Conservation (phyloP, 2,797 vertebrate genomes). For the Mus spretus region DNA sequence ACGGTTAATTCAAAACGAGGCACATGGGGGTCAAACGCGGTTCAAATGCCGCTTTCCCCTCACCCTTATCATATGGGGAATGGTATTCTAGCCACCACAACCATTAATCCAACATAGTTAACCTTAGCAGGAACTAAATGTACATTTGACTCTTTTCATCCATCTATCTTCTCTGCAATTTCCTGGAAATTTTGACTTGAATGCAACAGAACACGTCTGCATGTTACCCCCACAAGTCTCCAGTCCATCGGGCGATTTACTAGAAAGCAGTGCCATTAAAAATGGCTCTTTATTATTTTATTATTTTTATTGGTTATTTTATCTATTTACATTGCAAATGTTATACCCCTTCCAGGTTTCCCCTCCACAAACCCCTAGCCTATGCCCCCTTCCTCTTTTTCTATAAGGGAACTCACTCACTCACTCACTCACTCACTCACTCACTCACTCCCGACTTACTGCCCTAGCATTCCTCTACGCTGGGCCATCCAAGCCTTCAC, state of each 20-base stretch:
- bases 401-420: too few relatives aligned
- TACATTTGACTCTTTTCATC: background rate
- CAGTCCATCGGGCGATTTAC: background rate
- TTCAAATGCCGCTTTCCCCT: background rate
- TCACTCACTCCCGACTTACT: too few relatives aligned
- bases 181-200: slow-evolving; percentile 40
- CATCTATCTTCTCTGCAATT: background rate
- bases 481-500: too few relatives aligned
- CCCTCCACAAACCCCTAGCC: too few relatives aligned
- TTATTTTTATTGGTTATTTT: too few relatives aligned
- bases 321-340: too few relatives aligned
- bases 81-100: background rate
- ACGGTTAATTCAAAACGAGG: background rate
- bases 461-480: too few relatives aligned
- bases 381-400: too few relatives aligned
- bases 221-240: background rate
- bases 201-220: background rate
- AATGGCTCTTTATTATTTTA: background rate
- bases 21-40: background rate
- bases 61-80: background rate
- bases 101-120: background rate
- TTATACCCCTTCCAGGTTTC: too few relatives aligned
- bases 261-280: background rate
- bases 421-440: too few relatives aligned
- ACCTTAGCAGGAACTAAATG: background rate